Evolutionary conservation across 2,888 invertebrate species (phyloP), one percentile per base, ranked within the genome.

Genomic region (Aphidoletes aphidimyza): DNA sequence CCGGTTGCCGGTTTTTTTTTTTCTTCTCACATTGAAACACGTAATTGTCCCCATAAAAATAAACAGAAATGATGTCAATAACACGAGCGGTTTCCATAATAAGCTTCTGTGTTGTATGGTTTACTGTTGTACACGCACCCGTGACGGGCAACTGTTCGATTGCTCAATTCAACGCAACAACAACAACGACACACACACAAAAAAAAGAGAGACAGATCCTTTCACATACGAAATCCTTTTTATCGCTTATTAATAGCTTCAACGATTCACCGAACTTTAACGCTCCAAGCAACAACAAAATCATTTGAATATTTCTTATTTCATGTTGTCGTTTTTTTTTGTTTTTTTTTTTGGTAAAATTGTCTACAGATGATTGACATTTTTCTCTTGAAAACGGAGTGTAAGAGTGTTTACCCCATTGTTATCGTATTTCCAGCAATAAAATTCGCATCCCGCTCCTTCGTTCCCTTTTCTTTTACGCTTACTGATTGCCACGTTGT

Each of bases 41-140:
- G 69, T 69, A 69, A 30, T 30, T 69, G 69, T 69, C 69, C 69
- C 30, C 30, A 69, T 69, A 69, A 69, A 69, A 69, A 30, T 69
- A 69, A 69, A 69, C 69, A 26, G 14, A 69, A 69, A 30, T n/a
- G 69, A 69, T 69, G 69, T 69, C 69, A 69, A 69, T 69, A 69
- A 69, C 69, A 69, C 69, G 30, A 69, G 69, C 1, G 9, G 14
- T n/a, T 69, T 69, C 14, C 26, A 69, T 30, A 69, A 69, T 69
- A 30, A 69, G 69, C 54, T 54, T 2, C 2, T 8, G 3, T 69
- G 22, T n/a, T 22, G 22, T 22, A 54, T 14, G 14, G 22, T 47
- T 47, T 47, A 47, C 39, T 47, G 6, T 47, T 17, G 8, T 47
- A 47, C 47, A 14, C 47, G 8, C 42, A 42, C 42, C 42, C 42